Evolutionary conservation across 2,113 vertebrate genomes (phyloP).

Genomic region (Cettia cetti): DNA sequence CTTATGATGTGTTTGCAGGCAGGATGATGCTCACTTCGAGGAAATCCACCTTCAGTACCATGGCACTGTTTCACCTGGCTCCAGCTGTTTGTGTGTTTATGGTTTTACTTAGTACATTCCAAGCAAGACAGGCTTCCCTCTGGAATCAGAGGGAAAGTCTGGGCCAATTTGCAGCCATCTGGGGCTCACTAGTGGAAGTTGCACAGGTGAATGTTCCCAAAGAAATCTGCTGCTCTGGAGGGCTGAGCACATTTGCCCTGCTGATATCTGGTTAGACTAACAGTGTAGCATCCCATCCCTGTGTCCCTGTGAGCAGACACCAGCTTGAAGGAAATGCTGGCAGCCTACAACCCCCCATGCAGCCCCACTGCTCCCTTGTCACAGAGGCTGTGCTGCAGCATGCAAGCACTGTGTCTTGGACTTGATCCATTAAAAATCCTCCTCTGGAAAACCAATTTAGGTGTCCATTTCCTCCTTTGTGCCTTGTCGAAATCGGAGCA

Average conservation of each 20-base stretch:
- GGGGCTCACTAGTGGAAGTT: neutral
- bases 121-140: neutral
- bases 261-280: fast-evolving
- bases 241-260: neutral
- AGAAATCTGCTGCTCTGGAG: neutral
- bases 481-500: neutral
- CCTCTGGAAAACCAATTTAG: neutral
- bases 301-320: neutral
- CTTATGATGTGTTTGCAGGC: neutral
- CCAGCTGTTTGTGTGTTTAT: neutral
- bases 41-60: neutral
- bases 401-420: neutral
- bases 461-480: neutral
- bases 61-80: neutral
- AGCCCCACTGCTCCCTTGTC: neutral
- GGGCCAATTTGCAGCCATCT: neutral
- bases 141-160: neutral
- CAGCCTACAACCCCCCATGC: fast-evolving
- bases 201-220: fast-evolving
- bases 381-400: neutral
- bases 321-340: neutral
- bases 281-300: neutral
- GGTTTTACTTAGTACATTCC: neutral
- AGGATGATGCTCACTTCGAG: neutral
- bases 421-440: neutral